Conservation (phyloP, 2,113 vertebrate genomes). For the Ciconia maguari region DNA sequence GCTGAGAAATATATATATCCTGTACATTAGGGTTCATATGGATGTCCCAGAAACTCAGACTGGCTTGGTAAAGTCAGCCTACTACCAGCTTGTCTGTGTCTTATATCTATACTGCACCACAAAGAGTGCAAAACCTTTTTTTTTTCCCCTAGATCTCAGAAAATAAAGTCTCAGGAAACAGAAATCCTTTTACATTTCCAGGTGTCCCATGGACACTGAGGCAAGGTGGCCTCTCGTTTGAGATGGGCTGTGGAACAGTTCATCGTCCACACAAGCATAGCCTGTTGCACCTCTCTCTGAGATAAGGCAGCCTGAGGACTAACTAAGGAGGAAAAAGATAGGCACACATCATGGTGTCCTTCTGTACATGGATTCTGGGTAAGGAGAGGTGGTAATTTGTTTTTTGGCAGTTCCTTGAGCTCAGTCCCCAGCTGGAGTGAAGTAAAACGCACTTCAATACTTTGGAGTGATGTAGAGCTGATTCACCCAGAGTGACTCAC, state of each 20-base stretch:
- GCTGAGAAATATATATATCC: background rate
- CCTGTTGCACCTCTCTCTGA: background rate
- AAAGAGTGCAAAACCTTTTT: background rate
- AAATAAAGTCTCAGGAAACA: background rate
- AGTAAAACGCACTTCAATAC: background rate
- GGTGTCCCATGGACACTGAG: accelerated
- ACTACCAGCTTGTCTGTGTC: background rate
- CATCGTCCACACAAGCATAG: background rate
- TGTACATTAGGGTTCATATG: background rate
- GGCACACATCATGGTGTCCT: background rate
- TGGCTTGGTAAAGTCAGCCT: background rate
- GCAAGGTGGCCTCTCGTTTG: background rate
- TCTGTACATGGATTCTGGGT: background rate
- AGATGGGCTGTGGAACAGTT: background rate
- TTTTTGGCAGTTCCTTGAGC: background rate
- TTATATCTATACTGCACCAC: background rate
- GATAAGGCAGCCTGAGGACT: background rate
- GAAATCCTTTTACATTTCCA: background rate
- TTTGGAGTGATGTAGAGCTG: background rate
- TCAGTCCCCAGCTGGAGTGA: background rate
- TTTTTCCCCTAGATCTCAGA: background rate
- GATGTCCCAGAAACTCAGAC: background rate
- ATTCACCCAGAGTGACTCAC: conserved; percentile 7
- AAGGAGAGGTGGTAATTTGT: background rate
- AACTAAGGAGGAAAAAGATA: background rate